Percentiles rank a stretch among this genome's conserved stretches.
These are phyloP conservation scores for Grus americana DNA, from an alignment of 2,113 vertebrate species.

Conservation along the genomic window DNA sequence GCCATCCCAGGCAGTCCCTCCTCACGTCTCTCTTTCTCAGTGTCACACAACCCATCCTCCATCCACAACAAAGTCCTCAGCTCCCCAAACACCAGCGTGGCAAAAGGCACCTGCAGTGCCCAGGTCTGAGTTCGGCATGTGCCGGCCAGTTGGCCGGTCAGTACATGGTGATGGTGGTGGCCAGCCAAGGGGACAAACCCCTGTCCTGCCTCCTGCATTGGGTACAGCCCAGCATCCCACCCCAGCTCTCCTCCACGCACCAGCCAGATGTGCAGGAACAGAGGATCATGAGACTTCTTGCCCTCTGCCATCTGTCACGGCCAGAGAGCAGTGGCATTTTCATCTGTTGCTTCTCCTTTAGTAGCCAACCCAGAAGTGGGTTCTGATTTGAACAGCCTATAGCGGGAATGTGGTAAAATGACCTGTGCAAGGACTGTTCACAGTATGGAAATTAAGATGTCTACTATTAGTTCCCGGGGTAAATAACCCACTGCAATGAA, in stretches of 20 bases:
- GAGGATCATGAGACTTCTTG: not conserved
- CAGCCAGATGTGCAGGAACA: not conserved
- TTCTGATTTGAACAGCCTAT: not conserved
- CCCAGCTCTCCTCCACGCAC: not conserved
- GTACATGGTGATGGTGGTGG: fast-evolving
- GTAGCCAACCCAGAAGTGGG: not conserved
- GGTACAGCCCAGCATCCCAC: not conserved
- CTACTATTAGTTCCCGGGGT: not conserved
- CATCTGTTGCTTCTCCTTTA: not conserved
- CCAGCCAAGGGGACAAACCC: not conserved
- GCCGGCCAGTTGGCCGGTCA: fast-evolving
- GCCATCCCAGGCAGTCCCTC: not conserved
- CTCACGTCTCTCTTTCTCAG: not conserved
- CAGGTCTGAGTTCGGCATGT: not conserved
- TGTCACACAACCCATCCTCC: not conserved
- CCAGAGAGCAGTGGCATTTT: not conserved
- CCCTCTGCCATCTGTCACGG: not conserved
- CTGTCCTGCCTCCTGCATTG: not conserved
- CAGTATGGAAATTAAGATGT: not conserved
- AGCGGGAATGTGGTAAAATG: not conserved
- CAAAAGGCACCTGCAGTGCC: not conserved
- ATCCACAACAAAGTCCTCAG: not conserved
- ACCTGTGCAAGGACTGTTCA: not conserved
- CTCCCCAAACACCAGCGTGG: fast-evolving
- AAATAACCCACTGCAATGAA: not conserved